Conservation (phyloP, 2,113 vertebrate species). For the Eolophus roseicapilla region DNA sequence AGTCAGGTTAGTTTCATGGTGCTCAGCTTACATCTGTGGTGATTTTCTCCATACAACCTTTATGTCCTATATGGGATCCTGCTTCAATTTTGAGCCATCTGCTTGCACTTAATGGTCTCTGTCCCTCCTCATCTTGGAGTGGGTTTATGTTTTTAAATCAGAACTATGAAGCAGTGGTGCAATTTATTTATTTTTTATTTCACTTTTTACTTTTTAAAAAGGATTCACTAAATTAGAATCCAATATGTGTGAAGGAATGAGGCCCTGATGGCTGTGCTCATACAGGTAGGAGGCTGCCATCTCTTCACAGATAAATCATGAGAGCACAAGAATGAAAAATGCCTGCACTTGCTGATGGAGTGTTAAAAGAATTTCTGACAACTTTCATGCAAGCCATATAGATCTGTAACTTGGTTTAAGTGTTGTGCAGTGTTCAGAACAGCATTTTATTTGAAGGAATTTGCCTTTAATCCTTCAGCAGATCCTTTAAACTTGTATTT, state of each 20-base stretch:
- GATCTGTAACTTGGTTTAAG: background rate
- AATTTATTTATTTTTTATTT: background rate
- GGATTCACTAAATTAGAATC: background rate
- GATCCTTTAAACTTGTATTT: background rate
- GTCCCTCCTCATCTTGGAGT: fast-evolving
- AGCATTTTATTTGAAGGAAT: background rate
- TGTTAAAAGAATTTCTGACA: background rate
- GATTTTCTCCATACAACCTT: fast-evolving
- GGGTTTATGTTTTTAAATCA: background rate
- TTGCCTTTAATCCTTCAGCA: background rate
- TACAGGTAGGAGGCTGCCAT: background rate
- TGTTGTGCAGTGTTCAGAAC: background rate
- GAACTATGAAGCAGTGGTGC: fast-evolving
- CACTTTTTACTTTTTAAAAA: background rate
- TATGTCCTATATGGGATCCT: background rate
- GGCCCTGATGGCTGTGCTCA: background rate
- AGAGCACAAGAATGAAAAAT: background rate
- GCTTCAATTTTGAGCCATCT: background rate
- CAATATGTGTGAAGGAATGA: background rate
- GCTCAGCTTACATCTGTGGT: background rate
- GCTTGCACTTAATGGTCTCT: background rate
- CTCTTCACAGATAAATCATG: fast-evolving
- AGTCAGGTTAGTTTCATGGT: background rate
- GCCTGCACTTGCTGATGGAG: background rate
- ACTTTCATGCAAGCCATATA: background rate